A percentile compares a stretch with the other conserved stretches of the same genome.
These are phyloP conservation scores for Spermophilus dauricus DNA, from an alignment of 2,113 vertebrate species.

Conservation along the genomic window DNA sequence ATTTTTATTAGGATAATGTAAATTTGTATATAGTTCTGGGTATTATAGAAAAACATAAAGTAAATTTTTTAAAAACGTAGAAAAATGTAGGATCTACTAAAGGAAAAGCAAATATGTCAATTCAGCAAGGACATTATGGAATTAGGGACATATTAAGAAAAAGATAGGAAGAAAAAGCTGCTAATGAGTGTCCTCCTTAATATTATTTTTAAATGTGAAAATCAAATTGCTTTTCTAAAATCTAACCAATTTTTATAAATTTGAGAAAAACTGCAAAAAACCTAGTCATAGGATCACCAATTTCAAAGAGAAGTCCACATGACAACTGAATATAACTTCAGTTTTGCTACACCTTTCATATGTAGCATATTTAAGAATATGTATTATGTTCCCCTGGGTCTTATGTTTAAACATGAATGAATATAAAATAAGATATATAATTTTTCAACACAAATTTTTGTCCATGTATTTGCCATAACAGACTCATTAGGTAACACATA, in stretches of 20 bases:
- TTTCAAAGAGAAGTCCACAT: constrained; percentile 51
- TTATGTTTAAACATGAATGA: constrained; percentile 30
- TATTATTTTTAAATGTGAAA: neutral
- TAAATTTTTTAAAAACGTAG: neutral
- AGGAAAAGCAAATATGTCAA: neutral
- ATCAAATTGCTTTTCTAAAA: neutral
- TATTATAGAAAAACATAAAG: neutral
- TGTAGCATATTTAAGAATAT: constrained; percentile 43
- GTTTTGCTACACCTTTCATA: neutral
- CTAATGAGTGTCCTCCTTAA: neutral
- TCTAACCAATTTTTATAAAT: constrained; percentile 40
- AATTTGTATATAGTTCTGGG: neutral
- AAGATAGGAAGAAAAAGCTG: constrained; percentile 31
- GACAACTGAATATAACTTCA: neutral
- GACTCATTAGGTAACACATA: constrained; percentile 25
- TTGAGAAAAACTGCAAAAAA: constrained; percentile 24
- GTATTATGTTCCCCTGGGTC: neutral
- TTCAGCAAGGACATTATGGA: neutral
- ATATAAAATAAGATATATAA: constrained; percentile 45
- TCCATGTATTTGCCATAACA: neutral
- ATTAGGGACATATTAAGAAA: neutral
- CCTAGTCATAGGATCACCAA: neutral
- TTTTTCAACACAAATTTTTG: constrained; percentile 33
- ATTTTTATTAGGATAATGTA: neutral
- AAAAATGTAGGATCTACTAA: neutral